Base-by-base conservation (phyloP, 1,140 invertebrate species). In the Grapholita molesta region DNA sequence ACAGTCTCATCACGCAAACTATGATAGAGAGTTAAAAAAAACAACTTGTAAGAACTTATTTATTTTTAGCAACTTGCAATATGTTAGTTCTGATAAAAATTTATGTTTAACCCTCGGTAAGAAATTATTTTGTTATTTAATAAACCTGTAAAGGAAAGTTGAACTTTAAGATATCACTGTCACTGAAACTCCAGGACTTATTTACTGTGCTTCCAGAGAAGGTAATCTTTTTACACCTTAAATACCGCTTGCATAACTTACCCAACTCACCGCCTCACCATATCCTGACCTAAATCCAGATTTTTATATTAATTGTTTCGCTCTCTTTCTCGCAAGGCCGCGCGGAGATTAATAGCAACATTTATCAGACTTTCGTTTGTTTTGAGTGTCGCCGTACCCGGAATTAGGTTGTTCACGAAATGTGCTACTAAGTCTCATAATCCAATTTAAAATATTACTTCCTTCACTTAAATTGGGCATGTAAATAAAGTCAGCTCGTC, bases 341-440 rank as follows among this genome's bases (percentile, higher is more conserved):
- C 30, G 72, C 68, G 68, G 70, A 84, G 83, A 84, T 84, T 78
- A 84, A 84, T 84, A 76, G 79, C 75, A 71, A 74, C 83, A 84
- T 84, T 83, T 84, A 83, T 84, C 83, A 83, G 80, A 83, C 76
- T 83, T 84, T 79, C 80, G 83, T 83, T 83, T 84, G 83, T 82
- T 83, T 82, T 82, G 77, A 82, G 76, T 84, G 83, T 83, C 83
- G 83, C 77, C 80, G 79, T 82, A 82, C 75, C 76, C 79, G 75
- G 83, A 80, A 78, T 83, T 82, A 79, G 83, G 80, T 77, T 78
- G 75, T 79, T 82, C 75, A 70, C 78, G 68, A 75, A 82, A 83
- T 80, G 76, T 81, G 75, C 74, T 66, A 52, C 73, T 69, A 70
- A 82, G 76, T 73, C 77, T 76, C 73, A 80, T 82, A 84, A 84